Evolutionary conservation across 2,797 vertebrate species (phyloP).

Genomic region (Gymnocypris eckloni): DNA sequence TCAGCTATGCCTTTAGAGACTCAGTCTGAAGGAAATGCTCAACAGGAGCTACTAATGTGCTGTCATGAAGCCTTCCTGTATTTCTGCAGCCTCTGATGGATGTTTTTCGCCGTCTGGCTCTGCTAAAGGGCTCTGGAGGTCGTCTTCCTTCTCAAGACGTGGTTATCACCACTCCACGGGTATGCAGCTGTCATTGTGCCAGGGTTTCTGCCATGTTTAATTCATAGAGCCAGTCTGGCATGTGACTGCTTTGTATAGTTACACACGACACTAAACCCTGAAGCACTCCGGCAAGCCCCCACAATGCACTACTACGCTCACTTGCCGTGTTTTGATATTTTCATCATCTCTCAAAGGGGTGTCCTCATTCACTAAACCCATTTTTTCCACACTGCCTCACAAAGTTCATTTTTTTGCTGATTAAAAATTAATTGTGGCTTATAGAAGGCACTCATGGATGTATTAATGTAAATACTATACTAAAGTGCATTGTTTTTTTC

Average conservation of each 20-base stretch:
- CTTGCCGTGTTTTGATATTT: slow-evolving; percentile 48
- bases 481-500: not conserved
- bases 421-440: slow-evolving; percentile 26
- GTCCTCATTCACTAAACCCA: slow-evolving; percentile 39
- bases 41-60: slow-evolving; percentile 1
- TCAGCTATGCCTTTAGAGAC: not conserved
- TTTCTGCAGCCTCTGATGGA: slow-evolving; percentile 11
- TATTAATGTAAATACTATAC: slow-evolving; percentile 4
- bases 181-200: slow-evolving; percentile 40
- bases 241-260: slow-evolving; percentile 46
- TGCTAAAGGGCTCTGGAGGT: slow-evolving; percentile 37
- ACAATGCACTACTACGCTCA: slow-evolving; percentile 23
- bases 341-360: slow-evolving; percentile 38
- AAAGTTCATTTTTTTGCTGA: not conserved
- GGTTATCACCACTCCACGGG: slow-evolving; percentile 43
- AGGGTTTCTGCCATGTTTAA: slow-evolving; percentile 57
- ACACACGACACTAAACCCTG: slow-evolving; percentile 28
- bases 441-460: not conserved
- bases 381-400: slow-evolving; percentile 7
- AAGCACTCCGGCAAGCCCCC: slow-evolving; percentile 28
- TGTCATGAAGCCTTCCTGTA: slow-evolving; percentile 22
- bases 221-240: slow-evolving; percentile 46
- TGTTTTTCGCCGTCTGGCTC: slow-evolving; percentile 22
- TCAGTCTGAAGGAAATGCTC: not conserved
- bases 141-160: slow-evolving; percentile 14